Evolutionary conservation across 2,888 invertebrate genomes (phyloP), one percentile per base, ranked within the genome.

Genomic region (Stenolophus ochropezus): DNA sequence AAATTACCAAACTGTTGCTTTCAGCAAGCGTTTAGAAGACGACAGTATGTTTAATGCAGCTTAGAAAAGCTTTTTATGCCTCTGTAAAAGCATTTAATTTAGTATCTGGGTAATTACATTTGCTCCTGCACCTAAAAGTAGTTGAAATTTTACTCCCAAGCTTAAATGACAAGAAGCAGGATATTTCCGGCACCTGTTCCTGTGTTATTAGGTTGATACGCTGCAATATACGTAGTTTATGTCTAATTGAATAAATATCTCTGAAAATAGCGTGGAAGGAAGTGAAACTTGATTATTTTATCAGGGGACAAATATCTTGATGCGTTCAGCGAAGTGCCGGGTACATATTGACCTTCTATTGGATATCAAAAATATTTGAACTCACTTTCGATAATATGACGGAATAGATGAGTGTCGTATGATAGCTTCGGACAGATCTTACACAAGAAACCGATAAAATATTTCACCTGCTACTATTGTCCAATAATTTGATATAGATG

Each of bases 281-380:
- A 61, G 61, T 61, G 61, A 61, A 27, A 61, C 21, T 61, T 21
- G 61, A 61, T 61, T 61, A 61, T 56, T 56, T 56, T 56, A 21
- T 56, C 56, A 56, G 21, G 6, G 20, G 56, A 21, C 11, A 56
- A 16, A 51, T 51, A 51, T 51, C 16, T 8, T 18, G 5, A 20
- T 20, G 21, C 20, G 56, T 56, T 20, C 56, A 56, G 20, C 20
- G 18, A 20, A 20, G 11, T 8, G 8, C 1, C 3, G 11, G 1
- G 56, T 18, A 21, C 21, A 21, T 56, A 56, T 56, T 56, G 56
- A 56, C 21, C 14, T 2, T 14, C 51, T 51, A 51, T 51, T 16
- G 51, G 51, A 51, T 51, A 51, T 51, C 21, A 8, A 56, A 20
- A 16, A 51, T 51, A 51, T 56, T 56, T 23, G 20, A 11, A 56